Percentiles rank a stretch among this genome's conserved stretches.
phyloP scores from a whole-genome alignment of 2,888 invertebrate species.

The Nemapogon koenigi region DNA sequence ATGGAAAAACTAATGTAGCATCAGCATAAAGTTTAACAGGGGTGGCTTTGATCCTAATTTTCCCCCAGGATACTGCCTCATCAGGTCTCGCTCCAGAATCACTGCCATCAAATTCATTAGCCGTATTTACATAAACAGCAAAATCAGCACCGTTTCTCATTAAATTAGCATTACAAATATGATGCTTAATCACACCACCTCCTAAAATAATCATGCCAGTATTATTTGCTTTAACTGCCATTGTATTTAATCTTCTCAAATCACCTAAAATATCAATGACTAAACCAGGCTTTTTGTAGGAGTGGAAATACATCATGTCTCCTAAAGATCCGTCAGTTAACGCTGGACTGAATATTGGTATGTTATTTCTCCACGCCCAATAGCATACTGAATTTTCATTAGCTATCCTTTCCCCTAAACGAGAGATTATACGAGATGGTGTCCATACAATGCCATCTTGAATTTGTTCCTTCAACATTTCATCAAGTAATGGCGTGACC shows the following conservation, averaged over 20 bases:
- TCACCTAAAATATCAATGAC: slow-evolving; percentile 94
- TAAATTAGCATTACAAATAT: slow-evolving; percentile 98
- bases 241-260: slow-evolving; percentile 86
- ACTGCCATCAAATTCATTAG: slow-evolving; percentile 95
- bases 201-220: slow-evolving; percentile 98
- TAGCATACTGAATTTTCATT: slow-evolving; percentile 93
- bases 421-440: slow-evolving; percentile 68
- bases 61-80: slow-evolving; percentile 99
- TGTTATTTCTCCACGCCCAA: slow-evolving; percentile 96
- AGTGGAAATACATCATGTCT: slow-evolving; percentile 99
- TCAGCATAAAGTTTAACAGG: slow-evolving; percentile 96
- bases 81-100: slow-evolving; percentile 98
- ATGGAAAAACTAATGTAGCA: slow-evolving; percentile 91
- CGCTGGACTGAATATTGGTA: slow-evolving; percentile 97
- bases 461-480: slow-evolving; percentile 89
- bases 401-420: slow-evolving; percentile 90
- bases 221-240: slow-evolving; percentile 91
- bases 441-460: slow-evolving; percentile 81
- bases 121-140: slow-evolving; percentile 94
- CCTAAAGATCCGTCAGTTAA: slow-evolving; percentile 97
- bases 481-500: slow-evolving; percentile 91
- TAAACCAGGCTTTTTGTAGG: slow-evolving; percentile 90
- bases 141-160: slow-evolving; percentile 99
- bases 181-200: slow-evolving; percentile 97
- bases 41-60: slow-evolving; percentile 85